Evolutionary conservation across 1,140 invertebrate genomes (phyloP), one percentile per base, ranked within the genome.

Genomic region (Helicoverpa zea): DNA sequence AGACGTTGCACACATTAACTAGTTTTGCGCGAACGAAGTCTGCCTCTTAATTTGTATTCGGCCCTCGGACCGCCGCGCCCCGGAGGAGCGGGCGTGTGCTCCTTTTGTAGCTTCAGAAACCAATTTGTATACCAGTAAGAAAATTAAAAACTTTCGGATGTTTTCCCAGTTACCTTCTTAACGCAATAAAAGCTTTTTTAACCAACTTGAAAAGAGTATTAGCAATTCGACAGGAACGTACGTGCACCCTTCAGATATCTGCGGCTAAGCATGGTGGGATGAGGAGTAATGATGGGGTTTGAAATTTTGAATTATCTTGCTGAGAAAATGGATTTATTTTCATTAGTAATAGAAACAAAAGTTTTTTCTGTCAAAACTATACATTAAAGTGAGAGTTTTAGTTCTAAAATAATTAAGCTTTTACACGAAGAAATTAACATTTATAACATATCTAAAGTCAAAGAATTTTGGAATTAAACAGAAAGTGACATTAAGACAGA

Each of bases 401-500:
- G 49, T 79, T 73, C 59, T 12, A 58, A 52, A 68, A 79, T 76
- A 80, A 75, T 81, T 79, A 79, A 81, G 56, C 63, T 74, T 79
- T 77, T 68, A 82, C 70, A 66, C 73, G 52, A 81, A 81, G 80
- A 82, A 85, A 84, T 85, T 77, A 84, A 82, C 83, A 87, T 87
- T 86, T 84, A 74, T 84, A 86, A 83, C 79, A 83, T 83, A 80
- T 51, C 68, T 49, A 61, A 83, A 51, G 82, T 77, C 59, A 84
- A 90, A 89, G 90, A 91, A 92, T 91, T 89, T 90, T 81, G 82
- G 85, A 90, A 90, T 92, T 89, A 89, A 90, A 92, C 85, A 83
- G 84, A 90, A 94, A 91, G 90, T 91, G 91, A 92, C 89, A 88
- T 89, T 92, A 92, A 94, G 91, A 92, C 91, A 91, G 89, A 93